phyloP scores from a whole-genome alignment of 2,888 invertebrate genomes.

The Anoplius nigerrimus region DNA sequence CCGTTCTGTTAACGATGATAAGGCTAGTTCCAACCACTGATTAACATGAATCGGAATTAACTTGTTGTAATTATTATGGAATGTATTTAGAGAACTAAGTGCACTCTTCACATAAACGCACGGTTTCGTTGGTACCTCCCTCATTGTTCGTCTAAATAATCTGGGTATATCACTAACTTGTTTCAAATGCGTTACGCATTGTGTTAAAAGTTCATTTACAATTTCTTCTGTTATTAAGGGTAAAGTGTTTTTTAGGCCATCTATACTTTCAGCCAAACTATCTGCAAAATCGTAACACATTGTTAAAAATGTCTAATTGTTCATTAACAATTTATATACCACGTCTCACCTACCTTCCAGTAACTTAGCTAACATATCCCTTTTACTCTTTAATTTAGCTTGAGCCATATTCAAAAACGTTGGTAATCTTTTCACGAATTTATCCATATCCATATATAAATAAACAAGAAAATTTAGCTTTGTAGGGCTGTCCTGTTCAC shows the following conservation, averaged over 20 bases:
- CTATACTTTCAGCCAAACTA: conserved; percentile 52
- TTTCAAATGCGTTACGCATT: conserved; percentile 80
- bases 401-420: conserved; percentile 59
- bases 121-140: conserved; percentile 88
- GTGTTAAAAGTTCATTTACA: conserved; percentile 71
- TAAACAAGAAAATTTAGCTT: conserved; percentile 71
- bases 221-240: conserved; percentile 72
- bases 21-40: conserved; percentile 73
- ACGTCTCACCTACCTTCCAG: conserved; percentile 59
- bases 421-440: conserved; percentile 66
- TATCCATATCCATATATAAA: conserved; percentile 73
- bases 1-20: conserved; percentile 76
- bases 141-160: conserved; percentile 93
- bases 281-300: conserved; percentile 37
- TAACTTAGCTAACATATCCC: conserved; percentile 50
- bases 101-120: conserved; percentile 87
- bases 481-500: conserved; percentile 53
- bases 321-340: neutral
- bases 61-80: conserved; percentile 77
- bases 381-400: conserved; percentile 56
- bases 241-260: conserved; percentile 52
- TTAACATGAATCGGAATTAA: conserved; percentile 70
- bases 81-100: conserved; percentile 79
- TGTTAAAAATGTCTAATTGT: neutral
- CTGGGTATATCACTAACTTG: conserved; percentile 96